Percentiles rank a stretch among this genome's conserved stretches.
phyloP scores from a whole-genome alignment of 2,113 vertebrate genomes.

The Brienomyrus longianalis region DNA sequence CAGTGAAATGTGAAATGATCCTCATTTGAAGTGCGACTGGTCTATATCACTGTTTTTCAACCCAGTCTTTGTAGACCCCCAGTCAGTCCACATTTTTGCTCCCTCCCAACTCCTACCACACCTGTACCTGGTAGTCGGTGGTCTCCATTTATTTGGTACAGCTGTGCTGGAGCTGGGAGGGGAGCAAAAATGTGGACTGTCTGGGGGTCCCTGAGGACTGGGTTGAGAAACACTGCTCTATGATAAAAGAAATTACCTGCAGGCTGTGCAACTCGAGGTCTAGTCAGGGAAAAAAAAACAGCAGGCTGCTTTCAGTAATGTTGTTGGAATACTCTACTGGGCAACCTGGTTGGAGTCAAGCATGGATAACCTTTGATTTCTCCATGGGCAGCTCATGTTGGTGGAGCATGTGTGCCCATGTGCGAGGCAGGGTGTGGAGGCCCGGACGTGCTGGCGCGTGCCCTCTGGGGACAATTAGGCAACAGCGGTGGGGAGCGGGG shows the following conservation, averaged over 20 bases:
- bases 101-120: background rate
- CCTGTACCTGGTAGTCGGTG: background rate
- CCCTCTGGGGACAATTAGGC: conserved; percentile 3
- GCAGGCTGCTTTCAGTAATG: background rate
- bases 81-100: background rate
- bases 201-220: background rate
- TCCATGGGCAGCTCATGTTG: background rate
- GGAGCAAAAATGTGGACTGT: background rate
- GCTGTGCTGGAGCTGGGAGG: background rate
- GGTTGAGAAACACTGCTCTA: background rate
- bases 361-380: background rate
- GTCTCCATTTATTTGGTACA: background rate
- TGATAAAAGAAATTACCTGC: background rate
- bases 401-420: background rate
- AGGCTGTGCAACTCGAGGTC: background rate
- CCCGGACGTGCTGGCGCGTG: conserved; percentile 5
- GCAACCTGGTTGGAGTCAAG: background rate
- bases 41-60: background rate
- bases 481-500: background rate
- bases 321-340: background rate
- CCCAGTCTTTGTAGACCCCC: background rate
- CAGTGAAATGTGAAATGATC: background rate
- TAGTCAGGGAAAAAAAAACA: background rate
- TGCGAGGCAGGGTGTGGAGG: conserved; percentile 22
- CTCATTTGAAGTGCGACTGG: background rate